These are phyloP conservation scores for Zhuqinia jingwanae DNA, from an alignment of 2,888 invertebrate species.

Conservation along the genomic window DNA sequence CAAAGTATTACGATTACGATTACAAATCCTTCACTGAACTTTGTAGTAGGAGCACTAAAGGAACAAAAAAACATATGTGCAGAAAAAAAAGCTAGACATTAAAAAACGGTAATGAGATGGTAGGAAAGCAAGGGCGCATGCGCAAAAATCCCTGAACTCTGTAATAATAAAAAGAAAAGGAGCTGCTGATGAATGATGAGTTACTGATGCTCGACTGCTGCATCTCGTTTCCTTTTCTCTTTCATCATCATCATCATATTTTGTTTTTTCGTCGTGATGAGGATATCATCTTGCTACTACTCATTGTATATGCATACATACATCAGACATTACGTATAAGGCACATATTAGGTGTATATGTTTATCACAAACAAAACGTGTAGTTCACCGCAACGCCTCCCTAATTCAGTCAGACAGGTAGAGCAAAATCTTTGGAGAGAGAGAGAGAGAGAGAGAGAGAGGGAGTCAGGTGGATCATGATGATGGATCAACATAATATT, in stretches of 20 bases:
- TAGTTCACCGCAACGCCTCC: background rate
- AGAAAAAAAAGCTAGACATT: background rate
- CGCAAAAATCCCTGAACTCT: constrained; percentile 18
- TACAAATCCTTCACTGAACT: no score
- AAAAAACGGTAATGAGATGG: constrained; percentile 39
- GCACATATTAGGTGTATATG: background rate
- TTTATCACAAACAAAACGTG: constrained; percentile 8
- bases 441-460: no score
- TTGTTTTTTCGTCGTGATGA: constrained; percentile 20
- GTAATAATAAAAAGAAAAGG: constrained; percentile 18
- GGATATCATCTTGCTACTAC: constrained; percentile 7
- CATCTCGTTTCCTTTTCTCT: constrained; percentile 25
- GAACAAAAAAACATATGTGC: background rate
- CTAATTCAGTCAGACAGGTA: background rate
- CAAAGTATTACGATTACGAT: constrained; percentile 35
- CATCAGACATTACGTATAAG: no score
- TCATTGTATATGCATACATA: no score
- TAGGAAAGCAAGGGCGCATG: constrained; percentile 2
- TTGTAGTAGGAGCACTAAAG: background rate
- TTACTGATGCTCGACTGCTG: background rate
- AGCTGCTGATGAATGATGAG: constrained; percentile 40
- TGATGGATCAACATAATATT: background rate
- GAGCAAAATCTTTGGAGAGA: no score
- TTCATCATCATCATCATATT: constrained; percentile 22
- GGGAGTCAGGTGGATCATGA: background rate